Evolutionary conservation across 23 tunicate species (phyloP), one percentile per base, ranked within the genome.

Genomic region (Styela plicata): DNA sequence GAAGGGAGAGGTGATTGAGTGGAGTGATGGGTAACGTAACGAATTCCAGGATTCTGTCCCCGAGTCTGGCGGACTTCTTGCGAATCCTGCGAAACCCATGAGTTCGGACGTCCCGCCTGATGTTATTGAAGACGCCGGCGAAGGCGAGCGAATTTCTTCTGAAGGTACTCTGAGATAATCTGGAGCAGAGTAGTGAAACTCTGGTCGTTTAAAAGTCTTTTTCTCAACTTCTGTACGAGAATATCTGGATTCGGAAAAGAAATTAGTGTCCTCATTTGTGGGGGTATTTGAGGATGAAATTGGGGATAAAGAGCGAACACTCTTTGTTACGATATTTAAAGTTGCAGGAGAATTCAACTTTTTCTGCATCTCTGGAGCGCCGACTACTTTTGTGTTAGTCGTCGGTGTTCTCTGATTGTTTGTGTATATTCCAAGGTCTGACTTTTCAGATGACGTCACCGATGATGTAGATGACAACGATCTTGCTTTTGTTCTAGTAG

Each of bases 41-140:
- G 81, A 76, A 7, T 1, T 36, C 81, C 37, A 76, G 0, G 81
- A 76, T 26, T 76, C 53, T 7, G n/a, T 27, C 7, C 77, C 81
- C 66, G 66, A 76, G 23, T 28, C 63, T 36, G 64, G 1, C 13
- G 81, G 81, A 2, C 81, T 76, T 19, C 52, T 23, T 27, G 26
- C 26, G 65, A 52, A 76, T 53, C 63, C 63, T 27, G 81, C 52
- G 37, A 19, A 71, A 33, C 37, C 31, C 81, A 76, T 52, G 19
- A 76, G 81, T 57, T 76, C 81, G 22, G 66, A 76, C 25, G 81
- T 76, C 24, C 66, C 66, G 66, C 81, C 64, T 76, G 81, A 76
- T 18, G 81, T 52, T 33, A 53, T 44, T 33, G 81, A 76, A 22
- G 81, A 76, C 10, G n/a, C 27, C 10, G 81, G 66, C 7, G 81